A percentile compares a stretch with the other conserved stretches of the same genome.
Evolutionary conservation across 2,113 vertebrate species (phyloP).

Genomic region (cattle (Bos taurus)): ARS-UCD2.0 NC_037329.1:100654501-100655000

Average conservation of each 20-base stretch:
- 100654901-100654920: background rate
- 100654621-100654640: background rate
- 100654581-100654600: background rate
- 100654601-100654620: background rate
- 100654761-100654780: background rate
- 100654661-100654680: background rate
- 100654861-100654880: constrained; percentile 12
- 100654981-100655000: background rate
- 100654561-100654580: background rate
- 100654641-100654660: background rate
- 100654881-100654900: constrained; percentile 1
- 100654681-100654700: background rate
- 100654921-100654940: constrained; percentile 9
- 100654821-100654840: background rate
- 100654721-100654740: constrained; percentile 38
- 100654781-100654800: background rate
- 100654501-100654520: background rate
- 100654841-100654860: constrained; percentile 42
- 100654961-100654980: background rate
- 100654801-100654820: constrained; percentile 16
- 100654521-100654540: background rate
- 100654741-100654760: constrained; percentile 38
- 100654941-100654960: constrained; percentile 42
- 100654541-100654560: background rate
- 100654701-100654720: background rate